Evolutionary conservation across 1,140 invertebrate species (phyloP), one percentile per base, ranked within the genome.

Genomic region (Caenorhabditis remanei): DNA sequence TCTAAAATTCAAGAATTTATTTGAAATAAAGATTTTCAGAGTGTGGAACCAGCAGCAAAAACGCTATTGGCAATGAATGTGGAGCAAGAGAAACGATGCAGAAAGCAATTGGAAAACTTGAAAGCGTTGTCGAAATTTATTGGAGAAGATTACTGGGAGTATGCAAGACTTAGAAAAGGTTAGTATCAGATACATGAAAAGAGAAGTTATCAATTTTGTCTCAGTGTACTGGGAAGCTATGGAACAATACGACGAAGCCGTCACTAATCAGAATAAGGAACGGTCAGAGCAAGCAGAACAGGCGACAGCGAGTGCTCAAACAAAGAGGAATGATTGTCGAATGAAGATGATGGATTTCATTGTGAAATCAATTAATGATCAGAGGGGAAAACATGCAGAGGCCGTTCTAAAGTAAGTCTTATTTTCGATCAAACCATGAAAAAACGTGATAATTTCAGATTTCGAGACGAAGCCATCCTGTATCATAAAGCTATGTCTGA

Each of bases 71-170:
- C 11, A n/a, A 11, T 79, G 46, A 46, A 79, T 50, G 43, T 46
- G 6, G 40, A 43, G 46, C 71, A 79, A 46, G 71, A 41, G 11
- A 50, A 16, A 24, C 46, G 46, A 13, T 46, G 50, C 1, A 48
- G 24, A n/a, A 50, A 41, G 3, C 71, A 79, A 16, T 13, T 79
- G 43, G 71, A 79, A n/a, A 50, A 50, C n/a, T 50, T 79, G 71
- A 50, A 24, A n/a, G 19, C 71, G 46, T 24, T 79, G 46, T 53
- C 71, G 1, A 79, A 79, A 21, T 79, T 79, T 13, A 79, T 79
- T 79, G 71, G 71, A 48, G 46, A 32, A 9, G 71, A 79, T 14
- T 79, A 79, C 24, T 79, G 71, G 71, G 71, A 79, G 46, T 79
- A 79, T 21, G 71, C 71, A 8, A 48, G 71, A n/a, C 71, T 79